These are phyloP conservation scores for Malurus melanocephalus DNA, from an alignment of 2,113 vertebrate species.

Conservation along the genomic window DNA sequence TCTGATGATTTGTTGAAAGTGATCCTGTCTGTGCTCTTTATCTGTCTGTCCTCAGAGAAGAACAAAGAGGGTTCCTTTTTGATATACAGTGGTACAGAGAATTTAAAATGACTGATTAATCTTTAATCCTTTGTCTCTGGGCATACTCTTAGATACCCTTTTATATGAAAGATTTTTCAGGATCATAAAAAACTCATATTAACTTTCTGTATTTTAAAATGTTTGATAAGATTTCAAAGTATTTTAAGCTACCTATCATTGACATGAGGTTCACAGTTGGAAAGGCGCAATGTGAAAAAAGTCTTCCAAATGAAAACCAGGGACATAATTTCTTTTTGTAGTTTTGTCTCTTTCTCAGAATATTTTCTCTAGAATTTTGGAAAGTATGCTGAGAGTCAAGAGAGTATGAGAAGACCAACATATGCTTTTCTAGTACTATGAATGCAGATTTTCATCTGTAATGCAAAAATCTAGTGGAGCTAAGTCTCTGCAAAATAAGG, in stretches of 20 bases:
- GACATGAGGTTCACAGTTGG: slow-evolving; percentile 3
- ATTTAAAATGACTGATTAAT: slow-evolving; percentile 57
- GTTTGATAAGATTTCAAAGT: slow-evolving; percentile 52
- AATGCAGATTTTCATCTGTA: neutral
- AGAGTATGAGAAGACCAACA: neutral
- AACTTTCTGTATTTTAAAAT: slow-evolving; percentile 47
- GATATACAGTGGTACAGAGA: slow-evolving; percentile 24
- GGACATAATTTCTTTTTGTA: neutral
- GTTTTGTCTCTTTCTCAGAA: neutral
- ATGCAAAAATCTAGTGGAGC: neutral
- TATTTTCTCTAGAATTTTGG: neutral
- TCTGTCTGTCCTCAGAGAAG: slow-evolving; percentile 19
- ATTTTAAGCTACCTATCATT: slow-evolving; percentile 14
- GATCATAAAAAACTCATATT: slow-evolving; percentile 25
- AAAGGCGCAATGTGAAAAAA: neutral
- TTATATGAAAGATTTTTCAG: slow-evolving; percentile 39
- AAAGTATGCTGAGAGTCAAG: neutral
- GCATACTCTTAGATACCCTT: slow-evolving; percentile 10
- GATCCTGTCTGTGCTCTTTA: slow-evolving; percentile 34
- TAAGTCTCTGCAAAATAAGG: neutral
- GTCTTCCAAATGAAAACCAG: neutral
- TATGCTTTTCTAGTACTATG: neutral
- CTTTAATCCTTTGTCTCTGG: slow-evolving; percentile 14
- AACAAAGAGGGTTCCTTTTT: slow-evolving; percentile 28
- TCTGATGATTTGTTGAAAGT: slow-evolving; percentile 37